phyloP scores from a whole-genome alignment of 92 coral and sea anemone species.

The Palythoa grandiflora region DNA sequence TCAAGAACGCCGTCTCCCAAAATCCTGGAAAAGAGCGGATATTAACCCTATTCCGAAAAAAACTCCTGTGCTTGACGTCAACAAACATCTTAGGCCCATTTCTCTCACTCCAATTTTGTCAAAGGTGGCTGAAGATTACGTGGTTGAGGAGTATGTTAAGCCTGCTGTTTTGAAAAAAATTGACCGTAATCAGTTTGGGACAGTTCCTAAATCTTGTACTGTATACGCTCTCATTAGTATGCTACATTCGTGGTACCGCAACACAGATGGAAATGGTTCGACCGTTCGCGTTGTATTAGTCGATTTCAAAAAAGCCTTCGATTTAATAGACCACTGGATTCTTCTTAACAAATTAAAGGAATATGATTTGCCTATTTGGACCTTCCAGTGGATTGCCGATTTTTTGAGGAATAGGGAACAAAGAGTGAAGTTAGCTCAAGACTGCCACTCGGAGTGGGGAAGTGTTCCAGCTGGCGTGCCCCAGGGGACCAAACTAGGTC shows the following conservation, averaged over 20 bases:
- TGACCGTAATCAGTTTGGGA: constrained; percentile 33
- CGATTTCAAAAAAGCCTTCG: constrained; percentile 23
- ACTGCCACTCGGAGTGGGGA: constrained; percentile 29
- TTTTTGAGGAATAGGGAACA: constrained; percentile 25
- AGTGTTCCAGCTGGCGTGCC: constrained; percentile 15
- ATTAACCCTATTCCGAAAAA: constrained; percentile 18
- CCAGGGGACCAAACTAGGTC: constrained; percentile 15
- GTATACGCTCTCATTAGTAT: constrained; percentile 33
- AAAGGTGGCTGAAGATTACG: constrained; percentile 34
- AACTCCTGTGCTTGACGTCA: constrained; percentile 14
- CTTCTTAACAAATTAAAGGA: constrained; percentile 24
- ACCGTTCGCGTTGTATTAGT: constrained; percentile 32
- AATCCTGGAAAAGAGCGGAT: constrained; percentile 2
- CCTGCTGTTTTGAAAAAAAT: constrained; percentile 36
- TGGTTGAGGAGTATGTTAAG: constrained; percentile 14
- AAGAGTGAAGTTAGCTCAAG: constrained; percentile 18
- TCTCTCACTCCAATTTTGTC: constrained; percentile 10
- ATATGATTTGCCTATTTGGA: constrained; percentile 25
- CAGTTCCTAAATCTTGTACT: constrained; percentile 40
- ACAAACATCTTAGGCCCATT: constrained; percentile 18
- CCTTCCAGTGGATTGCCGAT: constrained; percentile 28
- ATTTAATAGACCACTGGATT: constrained; percentile 19
- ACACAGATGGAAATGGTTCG: constrained; percentile 45
- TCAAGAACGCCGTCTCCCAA: constrained; percentile 13
- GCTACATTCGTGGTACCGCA: constrained; percentile 35